phyloP scores from a whole-genome alignment of 2,797 vertebrate species.

The Sciaenops ocellatus region DNA sequence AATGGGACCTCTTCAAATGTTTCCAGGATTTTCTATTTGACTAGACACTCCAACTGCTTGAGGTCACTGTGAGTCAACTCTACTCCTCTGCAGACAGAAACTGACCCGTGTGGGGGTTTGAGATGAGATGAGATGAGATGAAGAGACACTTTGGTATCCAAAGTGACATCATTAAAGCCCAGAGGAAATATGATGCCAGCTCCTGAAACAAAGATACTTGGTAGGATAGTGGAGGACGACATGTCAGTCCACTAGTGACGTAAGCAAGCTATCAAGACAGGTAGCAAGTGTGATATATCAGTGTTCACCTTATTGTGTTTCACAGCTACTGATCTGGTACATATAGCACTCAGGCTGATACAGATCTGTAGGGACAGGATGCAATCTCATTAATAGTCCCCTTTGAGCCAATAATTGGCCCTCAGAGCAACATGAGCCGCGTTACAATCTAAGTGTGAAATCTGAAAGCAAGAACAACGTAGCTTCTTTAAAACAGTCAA shows the following conservation, averaged over 20 bases:
- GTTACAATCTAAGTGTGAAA: conserved; percentile 19
- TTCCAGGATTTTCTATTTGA: conserved; percentile 20
- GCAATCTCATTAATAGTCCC: conserved; percentile 25
- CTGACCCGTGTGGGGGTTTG: conserved; percentile 24
- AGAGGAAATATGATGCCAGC: conserved; percentile 26
- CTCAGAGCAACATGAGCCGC: neutral
- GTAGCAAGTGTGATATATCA: conserved; percentile 29
- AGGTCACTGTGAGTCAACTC: conserved; percentile 46
- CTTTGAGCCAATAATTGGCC: conserved; percentile 34
- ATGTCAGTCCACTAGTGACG: conserved; percentile 4
- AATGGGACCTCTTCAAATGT: conserved; percentile 25
- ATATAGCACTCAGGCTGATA: conserved; percentile 18
- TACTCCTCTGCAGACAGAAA: conserved; percentile 21
- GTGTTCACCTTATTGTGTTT: conserved; percentile 32
- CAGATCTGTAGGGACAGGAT: neutral
- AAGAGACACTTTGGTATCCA: conserved; percentile 43
- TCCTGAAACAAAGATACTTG: conserved; percentile 13
- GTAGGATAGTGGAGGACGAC: conserved; percentile 6
- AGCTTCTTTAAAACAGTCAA: neutral
- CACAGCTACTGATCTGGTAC: conserved; percentile 36
- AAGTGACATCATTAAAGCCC: conserved; percentile 34
- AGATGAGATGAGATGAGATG: conserved; percentile 26
- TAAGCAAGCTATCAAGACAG: conserved; percentile 22
- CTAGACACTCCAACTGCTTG: conserved; percentile 38
- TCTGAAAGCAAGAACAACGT: conserved; percentile 5